Conservation (phyloP, 2,113 vertebrate genomes). For the Manacus vitellinus region DNA sequence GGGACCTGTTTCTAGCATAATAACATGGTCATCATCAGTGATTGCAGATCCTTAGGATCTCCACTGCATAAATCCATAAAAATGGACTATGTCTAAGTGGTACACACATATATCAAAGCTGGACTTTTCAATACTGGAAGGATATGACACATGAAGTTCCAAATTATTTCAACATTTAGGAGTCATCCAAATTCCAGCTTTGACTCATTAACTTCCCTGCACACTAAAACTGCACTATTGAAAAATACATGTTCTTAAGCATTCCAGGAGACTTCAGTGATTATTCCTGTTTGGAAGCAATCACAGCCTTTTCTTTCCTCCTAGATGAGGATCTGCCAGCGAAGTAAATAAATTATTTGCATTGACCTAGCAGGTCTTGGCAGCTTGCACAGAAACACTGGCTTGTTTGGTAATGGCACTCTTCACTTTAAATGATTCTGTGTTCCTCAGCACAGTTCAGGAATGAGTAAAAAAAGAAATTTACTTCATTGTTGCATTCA, state of each 20-base stretch:
- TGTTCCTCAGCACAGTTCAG: background rate
- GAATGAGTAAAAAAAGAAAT: background rate
- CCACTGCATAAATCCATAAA: background rate
- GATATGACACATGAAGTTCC: background rate
- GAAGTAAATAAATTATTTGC: conserved; percentile 18
- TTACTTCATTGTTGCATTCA: background rate
- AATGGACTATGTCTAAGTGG: background rate
- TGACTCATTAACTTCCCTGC: background rate
- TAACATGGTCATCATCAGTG: background rate
- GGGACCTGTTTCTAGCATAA: background rate
- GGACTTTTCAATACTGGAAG: background rate
- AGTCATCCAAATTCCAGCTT: background rate
- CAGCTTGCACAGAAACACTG: background rate
- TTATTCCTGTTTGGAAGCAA: conserved; percentile 12
- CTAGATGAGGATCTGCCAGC: background rate
- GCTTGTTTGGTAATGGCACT: background rate
- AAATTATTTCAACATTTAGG: background rate
- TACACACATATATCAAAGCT: background rate
- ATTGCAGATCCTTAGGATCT: background rate
- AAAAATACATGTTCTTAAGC: background rate
- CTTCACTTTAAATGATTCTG: background rate
- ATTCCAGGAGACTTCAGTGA: background rate
- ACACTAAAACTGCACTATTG: background rate
- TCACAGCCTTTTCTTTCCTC: background rate
- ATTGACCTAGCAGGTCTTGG: background rate